Percentiles rank a stretch among this genome's conserved stretches.
Evolutionary conservation across 1,140 invertebrate genomes (phyloP).

Genomic region (Drosophila burlai): DNA sequence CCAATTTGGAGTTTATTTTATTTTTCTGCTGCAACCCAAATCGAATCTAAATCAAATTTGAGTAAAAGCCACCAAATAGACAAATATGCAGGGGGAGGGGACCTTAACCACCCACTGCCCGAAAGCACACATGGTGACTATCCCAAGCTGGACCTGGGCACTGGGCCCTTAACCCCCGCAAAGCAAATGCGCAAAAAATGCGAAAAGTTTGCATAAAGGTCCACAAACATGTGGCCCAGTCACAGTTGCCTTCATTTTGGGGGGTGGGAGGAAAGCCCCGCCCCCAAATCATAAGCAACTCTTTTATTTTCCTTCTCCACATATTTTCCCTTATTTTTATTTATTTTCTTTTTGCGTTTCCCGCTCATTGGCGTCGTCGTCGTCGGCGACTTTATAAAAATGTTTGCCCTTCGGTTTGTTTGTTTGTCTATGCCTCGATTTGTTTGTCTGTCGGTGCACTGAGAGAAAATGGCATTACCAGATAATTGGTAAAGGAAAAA

Average conservation of each 20-base stretch:
- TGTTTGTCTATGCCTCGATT: slow-evolving; percentile 68
- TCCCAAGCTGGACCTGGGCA: slow-evolving; percentile 32
- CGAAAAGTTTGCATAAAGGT: slow-evolving; percentile 77
- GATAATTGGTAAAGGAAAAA: too few relatives aligned
- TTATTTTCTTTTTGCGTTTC: slow-evolving; percentile 24
- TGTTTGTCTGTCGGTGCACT: slow-evolving; percentile 45
- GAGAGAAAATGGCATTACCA: not conserved
- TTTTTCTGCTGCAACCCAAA: slow-evolving; percentile 4
- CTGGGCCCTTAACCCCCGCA: slow-evolving; percentile 27
- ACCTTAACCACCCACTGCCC: slow-evolving; percentile 5
- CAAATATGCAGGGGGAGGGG: not conserved
- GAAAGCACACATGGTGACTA: slow-evolving; percentile 18
- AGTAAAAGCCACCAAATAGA: slow-evolving; percentile 47
- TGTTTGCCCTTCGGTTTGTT: slow-evolving; percentile 77
- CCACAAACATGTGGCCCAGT: slow-evolving; percentile 76
- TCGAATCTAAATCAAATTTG: slow-evolving; percentile 53
- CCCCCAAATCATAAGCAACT: slow-evolving; percentile 34
- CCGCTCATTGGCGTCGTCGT: slow-evolving; percentile 54
- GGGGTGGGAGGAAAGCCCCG: not conserved
- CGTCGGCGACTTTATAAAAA: slow-evolving; percentile 79
- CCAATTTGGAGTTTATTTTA: not conserved
- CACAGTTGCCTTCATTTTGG: slow-evolving; percentile 36
- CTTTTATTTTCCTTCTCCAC: slow-evolving; percentile 34
- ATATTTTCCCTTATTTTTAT: slow-evolving; percentile 19
- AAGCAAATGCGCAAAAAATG: slow-evolving; percentile 45